These are phyloP conservation scores for Grantiella picta DNA, from an alignment of 2,113 vertebrate species.

Conservation along the genomic window DNA sequence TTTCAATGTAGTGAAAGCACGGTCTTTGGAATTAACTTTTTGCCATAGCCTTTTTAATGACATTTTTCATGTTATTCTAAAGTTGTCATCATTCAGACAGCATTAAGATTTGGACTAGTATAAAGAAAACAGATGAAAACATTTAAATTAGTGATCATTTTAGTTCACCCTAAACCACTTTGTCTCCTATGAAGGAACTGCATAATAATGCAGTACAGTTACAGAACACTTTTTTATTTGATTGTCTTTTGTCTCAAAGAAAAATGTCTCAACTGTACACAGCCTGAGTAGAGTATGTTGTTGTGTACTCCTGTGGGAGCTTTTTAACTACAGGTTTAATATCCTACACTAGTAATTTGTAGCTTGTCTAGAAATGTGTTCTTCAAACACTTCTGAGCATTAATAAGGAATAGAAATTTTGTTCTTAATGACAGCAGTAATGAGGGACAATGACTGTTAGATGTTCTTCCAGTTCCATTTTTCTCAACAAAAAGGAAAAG, in stretches of 20 bases:
- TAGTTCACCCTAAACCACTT: not conserved
- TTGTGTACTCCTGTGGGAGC: not conserved
- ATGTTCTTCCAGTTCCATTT: not conserved
- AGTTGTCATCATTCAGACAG: not conserved
- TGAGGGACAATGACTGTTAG: not conserved
- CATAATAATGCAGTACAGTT: not conserved
- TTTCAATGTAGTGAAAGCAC: not conserved
- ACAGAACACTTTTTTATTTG: not conserved
- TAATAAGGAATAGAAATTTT: not conserved
- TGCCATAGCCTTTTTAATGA: not conserved
- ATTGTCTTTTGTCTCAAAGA: not conserved
- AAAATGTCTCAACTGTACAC: accelerated
- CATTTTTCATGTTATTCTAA: not conserved
- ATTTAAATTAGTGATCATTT: not conserved
- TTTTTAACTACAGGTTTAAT: not conserved
- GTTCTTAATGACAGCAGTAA: not conserved
- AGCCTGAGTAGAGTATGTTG: not conserved
- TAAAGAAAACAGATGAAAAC: not conserved
- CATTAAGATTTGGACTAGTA: not conserved
- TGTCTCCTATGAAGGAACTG: not conserved
- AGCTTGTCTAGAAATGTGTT: not conserved
- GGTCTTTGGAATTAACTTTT: not conserved
- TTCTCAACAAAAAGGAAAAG: not conserved
- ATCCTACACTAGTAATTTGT: not conserved
- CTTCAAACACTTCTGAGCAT: not conserved